Evolutionary conservation across 2,888 invertebrate genomes (phyloP).

Genomic region (Stenolophus ochropezus): DNA sequence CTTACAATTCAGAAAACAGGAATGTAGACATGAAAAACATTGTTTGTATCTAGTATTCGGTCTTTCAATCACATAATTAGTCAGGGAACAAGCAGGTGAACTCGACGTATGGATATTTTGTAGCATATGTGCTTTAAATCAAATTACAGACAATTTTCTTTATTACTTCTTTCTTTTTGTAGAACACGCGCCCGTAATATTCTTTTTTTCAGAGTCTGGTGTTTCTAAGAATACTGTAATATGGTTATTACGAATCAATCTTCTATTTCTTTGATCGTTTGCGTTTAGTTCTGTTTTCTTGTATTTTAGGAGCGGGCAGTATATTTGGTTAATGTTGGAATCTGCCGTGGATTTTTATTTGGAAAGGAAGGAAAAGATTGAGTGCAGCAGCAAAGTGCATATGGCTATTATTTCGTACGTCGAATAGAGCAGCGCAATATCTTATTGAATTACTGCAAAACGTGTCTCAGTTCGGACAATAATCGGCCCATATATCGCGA

Average conservation of each 20-base stretch:
- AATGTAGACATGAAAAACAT: not conserved
- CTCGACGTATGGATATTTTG: not conserved
- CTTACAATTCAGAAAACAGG: conserved; percentile 12
- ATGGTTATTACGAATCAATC: no score
- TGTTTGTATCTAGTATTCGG: not conserved
- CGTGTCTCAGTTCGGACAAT: conserved; percentile 50
- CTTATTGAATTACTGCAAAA: conserved; percentile 54
- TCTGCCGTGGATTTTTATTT: not conserved
- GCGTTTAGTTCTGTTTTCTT: no score
- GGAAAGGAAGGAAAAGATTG: conserved; percentile 12
- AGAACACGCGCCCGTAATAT: no score
- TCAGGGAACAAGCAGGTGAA: not conserved
- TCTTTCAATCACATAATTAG: not conserved
- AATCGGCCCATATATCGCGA: conserved; percentile 47
- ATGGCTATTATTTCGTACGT: conserved; percentile 35
- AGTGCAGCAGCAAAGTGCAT: conserved; percentile 24
- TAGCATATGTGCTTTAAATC: not conserved
- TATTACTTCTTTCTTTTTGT: no score
- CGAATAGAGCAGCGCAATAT: conserved; percentile 48
- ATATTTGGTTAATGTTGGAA: not conserved
- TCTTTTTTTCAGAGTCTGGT: no score
- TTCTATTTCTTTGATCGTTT: no score
- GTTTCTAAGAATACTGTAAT: no score
- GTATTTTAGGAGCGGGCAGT: no score
- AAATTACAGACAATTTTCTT: not conserved